Base-by-base conservation (phyloP, 2,113 vertebrate species). In the Phaethon lepturus region DNA sequence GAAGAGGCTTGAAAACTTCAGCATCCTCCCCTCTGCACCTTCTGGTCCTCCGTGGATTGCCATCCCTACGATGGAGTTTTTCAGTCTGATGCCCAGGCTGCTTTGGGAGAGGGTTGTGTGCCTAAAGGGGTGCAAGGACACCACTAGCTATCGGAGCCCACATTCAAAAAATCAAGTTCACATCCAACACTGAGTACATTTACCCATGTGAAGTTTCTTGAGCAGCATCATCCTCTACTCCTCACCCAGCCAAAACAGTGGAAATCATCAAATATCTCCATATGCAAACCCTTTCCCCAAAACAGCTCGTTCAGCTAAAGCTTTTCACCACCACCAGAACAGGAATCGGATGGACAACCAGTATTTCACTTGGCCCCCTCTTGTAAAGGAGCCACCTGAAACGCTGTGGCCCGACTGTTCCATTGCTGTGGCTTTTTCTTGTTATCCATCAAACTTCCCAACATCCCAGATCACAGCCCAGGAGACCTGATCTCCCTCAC, bases 51-150 rank as follows among this genome's bases (percentile, higher is more conserved):
- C 49, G 26, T 38, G 49, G 49, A 44, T 3, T 17, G 60, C 6
- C 9, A 8, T 23, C 29, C 42, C 59, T 40, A 2, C 0, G 0
- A n/a, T 0, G 0, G n/a, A 3, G 3, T 19, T 90, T 67, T 78
- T 52, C 85, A 44, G 28, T 14, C 28, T 14, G 53, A 81, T 35
- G 11, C 42, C 25, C 25, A 23, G 33, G 26, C 15, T 63, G 47
- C 10, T 15, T 14, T 47, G 31, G 58, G 66, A 75, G 42, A 55
- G 6, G 11, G 19, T 0, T 80, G 40, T 25, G 35, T 56, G 78
- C 28, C 62, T 10, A 33, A 38, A 56, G 18, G 28, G 38, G 10
- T 58, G 40, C 42, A 17, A 17, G 6, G 45, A 42, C 47, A 81
- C 6, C 66, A 67, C 35, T 38, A 67, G 17, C 24, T 71, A 45